A percentile compares a stretch with the other conserved stretches of the same genome.
Conservation (phyloP, 2,113 vertebrate genomes). For the Halcyon malimbica region DNA sequence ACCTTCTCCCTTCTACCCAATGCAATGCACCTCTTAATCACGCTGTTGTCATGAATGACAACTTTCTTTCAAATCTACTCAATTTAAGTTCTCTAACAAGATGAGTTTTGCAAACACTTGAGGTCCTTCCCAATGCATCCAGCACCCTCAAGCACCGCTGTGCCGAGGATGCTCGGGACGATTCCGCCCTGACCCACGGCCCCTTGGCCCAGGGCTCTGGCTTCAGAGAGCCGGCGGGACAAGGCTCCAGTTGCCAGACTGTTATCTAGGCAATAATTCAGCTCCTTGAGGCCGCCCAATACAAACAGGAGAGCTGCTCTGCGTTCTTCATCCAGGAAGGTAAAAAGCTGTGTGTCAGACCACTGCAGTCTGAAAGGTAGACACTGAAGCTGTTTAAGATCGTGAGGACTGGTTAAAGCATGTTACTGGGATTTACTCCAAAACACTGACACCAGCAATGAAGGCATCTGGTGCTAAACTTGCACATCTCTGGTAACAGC, state of each 20-base stretch:
- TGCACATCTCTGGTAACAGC: neutral
- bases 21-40: fast-evolving
- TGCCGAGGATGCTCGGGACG: fast-evolving
- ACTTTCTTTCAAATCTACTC: neutral
- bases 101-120: neutral
- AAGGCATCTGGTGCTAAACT: neutral
- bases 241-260: fast-evolving
- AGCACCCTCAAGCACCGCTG: fast-evolving
- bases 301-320: neutral
- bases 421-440: neutral
- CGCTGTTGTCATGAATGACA: fast-evolving
- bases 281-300: neutral
- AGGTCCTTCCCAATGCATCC: fast-evolving
- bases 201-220: no score
- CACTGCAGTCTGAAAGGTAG: neutral
- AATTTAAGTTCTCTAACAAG: neutral
- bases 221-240: neutral
- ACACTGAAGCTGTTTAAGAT: neutral
- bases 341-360: neutral
- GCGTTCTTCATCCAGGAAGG: neutral
- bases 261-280: no score
- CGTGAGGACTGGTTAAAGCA: neutral
- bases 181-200: fast-evolving
- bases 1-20: neutral
- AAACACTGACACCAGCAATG: neutral